phyloP scores from a whole-genome alignment of 37 sponge, comb jelly and placozoan genomes.

The Cladorhizidae sp. region DNA sequence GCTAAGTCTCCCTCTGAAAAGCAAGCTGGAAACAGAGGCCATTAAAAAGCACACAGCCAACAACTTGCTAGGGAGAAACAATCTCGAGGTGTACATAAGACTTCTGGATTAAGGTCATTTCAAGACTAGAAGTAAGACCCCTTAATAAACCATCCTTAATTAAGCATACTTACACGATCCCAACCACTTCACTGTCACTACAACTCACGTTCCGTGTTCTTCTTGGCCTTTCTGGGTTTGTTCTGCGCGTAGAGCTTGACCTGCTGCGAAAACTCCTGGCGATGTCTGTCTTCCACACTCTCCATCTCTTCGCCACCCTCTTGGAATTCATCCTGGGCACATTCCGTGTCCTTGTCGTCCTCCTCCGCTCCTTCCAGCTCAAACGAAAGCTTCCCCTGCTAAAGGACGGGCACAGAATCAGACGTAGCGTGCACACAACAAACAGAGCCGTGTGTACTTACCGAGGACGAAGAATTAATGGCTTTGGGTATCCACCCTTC shows the following conservation, averaged over 20 bases:
- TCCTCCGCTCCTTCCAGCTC: not conserved
- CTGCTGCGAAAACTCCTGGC: conserved; percentile 7
- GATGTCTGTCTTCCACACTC: not conserved
- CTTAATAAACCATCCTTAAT: too few relatives aligned
- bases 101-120: too few relatives aligned
- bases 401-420: not conserved
- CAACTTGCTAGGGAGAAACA: too few relatives aligned
- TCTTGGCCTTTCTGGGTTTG: conserved; percentile 24
- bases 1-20: too few relatives aligned
- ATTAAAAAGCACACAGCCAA: too few relatives aligned
- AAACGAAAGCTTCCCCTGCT: not conserved
- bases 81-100: too few relatives aligned
- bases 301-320: not conserved
- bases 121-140: too few relatives aligned
- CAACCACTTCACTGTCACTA: not conserved
- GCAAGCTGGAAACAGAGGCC: too few relatives aligned
- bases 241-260: conserved; percentile 22
- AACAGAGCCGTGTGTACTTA: not conserved
- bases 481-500: not conserved
- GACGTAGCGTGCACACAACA: too few relatives aligned
- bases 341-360: conserved; percentile 8
- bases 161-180: too few relatives aligned
- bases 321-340: conserved; percentile 5
- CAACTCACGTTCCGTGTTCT: conserved; percentile 34
- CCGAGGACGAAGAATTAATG: not conserved